Percentiles rank a stretch among this genome's conserved stretches.
These are phyloP conservation scores for Threskiornis aethiopicus DNA, from an alignment of 2,797 vertebrate genomes.

Conservation along the genomic window DNA sequence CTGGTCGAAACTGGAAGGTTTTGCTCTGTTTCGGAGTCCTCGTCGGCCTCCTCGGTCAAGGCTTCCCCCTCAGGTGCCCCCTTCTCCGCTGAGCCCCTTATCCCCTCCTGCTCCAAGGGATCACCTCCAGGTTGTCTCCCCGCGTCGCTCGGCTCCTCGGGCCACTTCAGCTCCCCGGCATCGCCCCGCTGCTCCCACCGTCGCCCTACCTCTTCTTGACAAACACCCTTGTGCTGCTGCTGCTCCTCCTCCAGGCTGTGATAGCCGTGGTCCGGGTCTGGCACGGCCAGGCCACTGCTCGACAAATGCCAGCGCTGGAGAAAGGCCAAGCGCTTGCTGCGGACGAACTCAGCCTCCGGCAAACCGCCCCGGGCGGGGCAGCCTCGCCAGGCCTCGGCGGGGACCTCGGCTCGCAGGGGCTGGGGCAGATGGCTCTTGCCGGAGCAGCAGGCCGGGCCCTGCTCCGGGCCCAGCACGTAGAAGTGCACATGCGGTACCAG, in stretches of 20 bases:
- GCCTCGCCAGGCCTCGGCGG: neutral
- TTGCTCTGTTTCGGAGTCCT: neutral
- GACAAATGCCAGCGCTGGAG: slow-evolving; percentile 43
- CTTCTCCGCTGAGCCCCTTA: neutral
- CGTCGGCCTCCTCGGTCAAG: neutral
- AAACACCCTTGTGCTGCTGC: neutral
- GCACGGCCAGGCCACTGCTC: slow-evolving; percentile 42
- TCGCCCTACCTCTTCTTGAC: neutral
- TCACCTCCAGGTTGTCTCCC: neutral
- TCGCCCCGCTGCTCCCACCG: neutral
- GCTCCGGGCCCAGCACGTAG: neutral
- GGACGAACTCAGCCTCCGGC: slow-evolving; percentile 55
- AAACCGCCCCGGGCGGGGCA: neutral
- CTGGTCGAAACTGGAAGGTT: neutral
- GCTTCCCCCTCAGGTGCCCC: neutral
- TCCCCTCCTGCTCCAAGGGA: neutral
- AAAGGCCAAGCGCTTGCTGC: slow-evolving; percentile 64
- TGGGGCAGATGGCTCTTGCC: neutral
- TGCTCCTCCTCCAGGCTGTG: slow-evolving; percentile 90
- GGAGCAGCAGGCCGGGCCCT: neutral
- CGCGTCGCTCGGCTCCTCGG: neutral
- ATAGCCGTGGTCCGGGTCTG: slow-evolving; percentile 90
- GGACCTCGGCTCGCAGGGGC: slow-evolving; percentile 7
- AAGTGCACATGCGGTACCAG: neutral
- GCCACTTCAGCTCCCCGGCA: neutral